Evolutionary conservation across 2,888 invertebrate species (phyloP).

Genomic region (Netelia melanura): DNA sequence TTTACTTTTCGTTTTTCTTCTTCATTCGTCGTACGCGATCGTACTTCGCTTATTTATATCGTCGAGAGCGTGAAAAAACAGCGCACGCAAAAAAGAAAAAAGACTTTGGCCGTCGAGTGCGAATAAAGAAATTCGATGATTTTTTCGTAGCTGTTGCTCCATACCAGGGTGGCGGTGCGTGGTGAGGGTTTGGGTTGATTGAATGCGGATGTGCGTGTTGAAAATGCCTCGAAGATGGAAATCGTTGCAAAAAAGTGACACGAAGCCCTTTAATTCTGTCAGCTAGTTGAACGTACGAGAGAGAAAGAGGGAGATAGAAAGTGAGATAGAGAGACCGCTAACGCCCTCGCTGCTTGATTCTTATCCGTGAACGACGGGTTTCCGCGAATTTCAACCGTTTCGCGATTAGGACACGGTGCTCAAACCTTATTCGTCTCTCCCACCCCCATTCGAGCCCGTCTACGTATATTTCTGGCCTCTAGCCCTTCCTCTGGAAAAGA

Average conservation of each 20-base stretch:
- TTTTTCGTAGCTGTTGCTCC: conserved; percentile 7
- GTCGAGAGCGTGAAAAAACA: conserved; percentile 24
- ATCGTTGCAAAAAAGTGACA: conserved; percentile 81
- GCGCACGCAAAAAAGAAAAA: conserved; percentile 20
- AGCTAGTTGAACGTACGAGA: conserved; percentile 64
- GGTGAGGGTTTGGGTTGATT: conserved; percentile 73
- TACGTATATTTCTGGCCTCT: not conserved
- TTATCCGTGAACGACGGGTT: conserved; percentile 62
- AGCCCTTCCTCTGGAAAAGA: not conserved
- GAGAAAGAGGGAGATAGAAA: conserved; percentile 3
- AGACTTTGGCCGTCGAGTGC: no score
- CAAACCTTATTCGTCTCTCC: conserved; percentile 49
- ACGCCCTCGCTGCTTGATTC: conserved; percentile 56
- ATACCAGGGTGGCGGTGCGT: conserved; percentile 17
- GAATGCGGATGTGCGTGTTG: conserved; percentile 83
- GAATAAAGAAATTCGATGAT: conserved; percentile 7
- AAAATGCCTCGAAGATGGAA: conserved; percentile 76
- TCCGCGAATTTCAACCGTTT: conserved; percentile 65
- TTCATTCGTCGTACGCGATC: conserved; percentile 8
- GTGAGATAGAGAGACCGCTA: conserved; percentile 13
- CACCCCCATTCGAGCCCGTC: not conserved
- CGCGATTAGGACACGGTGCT: conserved; percentile 62
- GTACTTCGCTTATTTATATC: conserved; percentile 49
- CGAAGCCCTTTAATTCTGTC: conserved; percentile 78
- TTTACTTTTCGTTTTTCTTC: conserved; percentile 1